Conservation (phyloP, 2,113 vertebrate genomes). For the Nycticebus coucang region DNA sequence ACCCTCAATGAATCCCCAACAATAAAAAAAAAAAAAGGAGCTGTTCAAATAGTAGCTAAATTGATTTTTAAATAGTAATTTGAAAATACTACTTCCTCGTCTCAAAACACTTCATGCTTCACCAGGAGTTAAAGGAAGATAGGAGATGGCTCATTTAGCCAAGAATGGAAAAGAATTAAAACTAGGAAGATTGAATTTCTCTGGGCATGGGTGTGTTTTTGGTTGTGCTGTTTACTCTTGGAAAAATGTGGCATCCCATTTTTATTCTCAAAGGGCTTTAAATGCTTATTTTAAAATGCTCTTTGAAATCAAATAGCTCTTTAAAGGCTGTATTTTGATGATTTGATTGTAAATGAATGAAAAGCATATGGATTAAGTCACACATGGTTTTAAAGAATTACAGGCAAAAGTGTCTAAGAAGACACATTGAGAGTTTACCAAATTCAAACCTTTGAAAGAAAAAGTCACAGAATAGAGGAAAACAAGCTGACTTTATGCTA, state of each 20-base stretch:
- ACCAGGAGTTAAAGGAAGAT: conserved; percentile 58
- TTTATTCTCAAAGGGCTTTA: conserved; percentile 76
- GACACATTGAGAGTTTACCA: conserved; percentile 70
- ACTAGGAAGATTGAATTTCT: conserved; percentile 58
- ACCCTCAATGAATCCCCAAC: no score
- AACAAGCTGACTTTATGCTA: conserved; percentile 12
- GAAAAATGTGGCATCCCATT: conserved; percentile 74
- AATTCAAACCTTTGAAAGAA: conserved; percentile 64
- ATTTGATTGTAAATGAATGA: conserved; percentile 81
- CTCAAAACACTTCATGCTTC: conserved; percentile 49
- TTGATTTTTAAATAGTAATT: conserved; percentile 30
- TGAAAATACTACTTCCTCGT: conserved; percentile 37
- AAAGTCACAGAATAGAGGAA: conserved; percentile 52
- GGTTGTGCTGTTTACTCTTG: conserved; percentile 67
- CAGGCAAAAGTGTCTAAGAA: conserved; percentile 78
- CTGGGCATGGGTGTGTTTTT: conserved; percentile 61
- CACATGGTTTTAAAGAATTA: conserved; percentile 82
- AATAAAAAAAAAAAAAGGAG: no score
- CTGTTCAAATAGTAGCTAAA: not conserved
- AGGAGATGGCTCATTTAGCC: conserved; percentile 56
- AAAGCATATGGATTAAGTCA: conserved; percentile 80
- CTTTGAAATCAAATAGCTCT: conserved; percentile 82
- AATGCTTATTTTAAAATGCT: conserved; percentile 78
- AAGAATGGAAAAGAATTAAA: conserved; percentile 51
- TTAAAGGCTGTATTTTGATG: conserved; percentile 79